A percentile compares a stretch with the other conserved stretches of the same genome.
Evolutionary conservation across 2,888 invertebrate genomes (phyloP).

Genomic region (Phytoseiulus persimilis): DNA sequence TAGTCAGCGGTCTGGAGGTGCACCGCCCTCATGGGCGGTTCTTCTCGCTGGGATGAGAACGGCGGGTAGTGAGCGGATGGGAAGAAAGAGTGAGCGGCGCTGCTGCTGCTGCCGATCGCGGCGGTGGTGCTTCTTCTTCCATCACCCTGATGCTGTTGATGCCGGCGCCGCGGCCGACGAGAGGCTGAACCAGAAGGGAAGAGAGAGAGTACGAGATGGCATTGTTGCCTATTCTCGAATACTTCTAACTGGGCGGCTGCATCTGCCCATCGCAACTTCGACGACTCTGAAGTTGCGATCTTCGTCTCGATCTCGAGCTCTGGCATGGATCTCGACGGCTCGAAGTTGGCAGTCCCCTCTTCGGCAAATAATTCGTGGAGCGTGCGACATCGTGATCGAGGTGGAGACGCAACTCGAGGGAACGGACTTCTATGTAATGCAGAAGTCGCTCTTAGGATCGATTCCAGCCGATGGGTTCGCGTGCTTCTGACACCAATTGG

Average conservation of each 20-base stretch:
- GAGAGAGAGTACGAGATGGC: background rate
- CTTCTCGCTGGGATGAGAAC: background rate
- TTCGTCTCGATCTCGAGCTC: too few species aligned
- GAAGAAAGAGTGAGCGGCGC: background rate
- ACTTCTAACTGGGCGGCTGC: background rate
- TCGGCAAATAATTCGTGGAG: too few species aligned
- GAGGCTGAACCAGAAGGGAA: background rate
- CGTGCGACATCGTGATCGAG: too few species aligned
- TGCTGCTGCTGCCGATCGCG: background rate
- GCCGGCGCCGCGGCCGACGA: background rate
- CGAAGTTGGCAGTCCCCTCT: too few species aligned
- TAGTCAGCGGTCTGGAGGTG: background rate
- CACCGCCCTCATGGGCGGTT: background rate
- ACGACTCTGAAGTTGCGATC: background rate
- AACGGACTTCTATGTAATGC: too few species aligned
- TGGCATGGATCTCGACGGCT: too few species aligned
- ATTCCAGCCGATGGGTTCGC: too few species aligned
- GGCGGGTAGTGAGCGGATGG: background rate
- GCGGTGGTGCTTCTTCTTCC: background rate
- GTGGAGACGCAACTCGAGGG: too few species aligned
- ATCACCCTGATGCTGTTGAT: background rate
- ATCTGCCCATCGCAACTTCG: background rate
- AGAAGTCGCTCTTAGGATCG: too few species aligned
- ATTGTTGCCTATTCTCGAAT: background rate
- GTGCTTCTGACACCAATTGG: too few species aligned